phyloP scores from a whole-genome alignment of 2,113 vertebrate genomes.

The Phrynocephalus versicolor region DNA sequence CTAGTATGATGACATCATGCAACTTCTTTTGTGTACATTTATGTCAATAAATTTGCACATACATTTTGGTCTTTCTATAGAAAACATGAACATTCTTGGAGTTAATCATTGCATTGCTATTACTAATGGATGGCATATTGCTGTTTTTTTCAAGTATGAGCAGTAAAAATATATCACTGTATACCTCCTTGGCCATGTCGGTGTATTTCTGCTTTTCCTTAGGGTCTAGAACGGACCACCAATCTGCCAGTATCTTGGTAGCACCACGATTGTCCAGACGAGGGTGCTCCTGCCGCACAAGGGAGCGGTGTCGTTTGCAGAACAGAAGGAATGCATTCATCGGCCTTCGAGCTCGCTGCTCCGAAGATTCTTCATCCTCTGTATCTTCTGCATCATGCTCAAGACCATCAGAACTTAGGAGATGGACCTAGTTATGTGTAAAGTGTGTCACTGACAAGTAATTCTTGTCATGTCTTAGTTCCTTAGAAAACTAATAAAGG shows the following conservation, averaged over 20 bases:
- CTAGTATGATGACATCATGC: too few species aligned
- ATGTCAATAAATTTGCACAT: too few species aligned
- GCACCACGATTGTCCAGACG: slow-evolving; percentile 97
- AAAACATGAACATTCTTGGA: neutral
- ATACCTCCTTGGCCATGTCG: slow-evolving; percentile 99
- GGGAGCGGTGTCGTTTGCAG: slow-evolving; percentile 96
- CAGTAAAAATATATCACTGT: slow-evolving; percentile 30
- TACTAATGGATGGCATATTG: too few species aligned
- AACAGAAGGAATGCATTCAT: slow-evolving; percentile 99
- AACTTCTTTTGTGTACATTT: too few species aligned
- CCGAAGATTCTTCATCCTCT: slow-evolving; percentile 87
- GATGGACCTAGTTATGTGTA: slow-evolving; percentile 72
- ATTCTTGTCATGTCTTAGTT: neutral
- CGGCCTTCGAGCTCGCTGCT: slow-evolving; percentile 92
- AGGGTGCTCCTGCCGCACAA: slow-evolving; percentile 95
- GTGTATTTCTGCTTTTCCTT: slow-evolving; percentile 99
- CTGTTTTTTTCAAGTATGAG: neutral
- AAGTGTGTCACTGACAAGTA: neutral
- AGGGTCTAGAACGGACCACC: slow-evolving; percentile 97
- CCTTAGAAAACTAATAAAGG: too few species aligned
- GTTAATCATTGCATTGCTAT: neutral
- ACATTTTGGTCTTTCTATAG: too few species aligned
- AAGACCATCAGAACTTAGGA: slow-evolving; percentile 81
- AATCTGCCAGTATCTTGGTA: slow-evolving; percentile 98
- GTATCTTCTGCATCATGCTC: slow-evolving; percentile 86